Evolutionary conservation across 2,113 vertebrate species (phyloP), one percentile per base, ranked within the genome.

Genomic region (Mormoops blainvillei): DNA sequence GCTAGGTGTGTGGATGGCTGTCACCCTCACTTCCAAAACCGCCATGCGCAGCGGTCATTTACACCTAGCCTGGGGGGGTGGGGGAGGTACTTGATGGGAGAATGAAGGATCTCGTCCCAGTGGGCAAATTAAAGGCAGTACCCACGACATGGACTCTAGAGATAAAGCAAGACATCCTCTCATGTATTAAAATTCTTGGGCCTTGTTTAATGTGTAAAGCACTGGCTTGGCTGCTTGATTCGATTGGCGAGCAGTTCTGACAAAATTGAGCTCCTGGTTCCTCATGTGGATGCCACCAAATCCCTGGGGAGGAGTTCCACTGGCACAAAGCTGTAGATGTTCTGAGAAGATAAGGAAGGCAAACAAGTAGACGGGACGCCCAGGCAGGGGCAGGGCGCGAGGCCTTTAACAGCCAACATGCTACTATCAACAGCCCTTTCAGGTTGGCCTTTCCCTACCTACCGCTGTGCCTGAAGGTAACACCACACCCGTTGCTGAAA

Each of bases 341-440:
- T 88, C 43, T 50, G 33, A 77, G 74, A 61, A 77, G 81, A 87
- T 33, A 36, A 83, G 24, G 80, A 31, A 94, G 86, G 68, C 48
- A 73, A 7, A 33, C 70, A 87, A 87, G 81, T 26, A 5, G 56
- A 81, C 48, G 36, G 10, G 24, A 2, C 36, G 10, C 18, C 9
- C 45, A 77, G 74, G 45, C 18, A 33, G 43, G 43, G 14, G 22
- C 43, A 12, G 5, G 9, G 77, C 20, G 36, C 92, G 71, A 48
- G 11, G 26, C 33, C 22, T 28, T 48, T 56, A 68, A 41, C 52
- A 86, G 65, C 31, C 52, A 76, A 6, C 7, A 2, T 2, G 20
- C 50, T 73, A 19, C 38, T 38, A 36, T 74, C 67, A n/a, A 9
- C 52, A 87, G 4, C 45, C 67, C 67, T 31, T 31, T 9, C 74